Percentiles rank a stretch among this genome's conserved stretches.
phyloP scores from a whole-genome alignment of 2,888 invertebrate species.

The Zygothrica quintamaculata region DNA sequence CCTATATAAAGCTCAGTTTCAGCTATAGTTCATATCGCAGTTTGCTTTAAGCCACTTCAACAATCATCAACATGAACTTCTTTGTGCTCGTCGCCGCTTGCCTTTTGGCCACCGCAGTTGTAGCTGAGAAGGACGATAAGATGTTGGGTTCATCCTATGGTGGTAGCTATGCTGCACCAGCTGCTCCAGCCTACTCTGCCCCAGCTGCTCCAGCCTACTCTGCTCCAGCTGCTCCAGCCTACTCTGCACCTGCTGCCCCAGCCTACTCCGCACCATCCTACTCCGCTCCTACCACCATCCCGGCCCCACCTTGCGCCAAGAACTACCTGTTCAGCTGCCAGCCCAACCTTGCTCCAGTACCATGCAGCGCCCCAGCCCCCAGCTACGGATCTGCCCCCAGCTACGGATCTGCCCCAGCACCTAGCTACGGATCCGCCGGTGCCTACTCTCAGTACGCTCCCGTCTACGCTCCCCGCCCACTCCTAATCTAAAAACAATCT shows the following conservation, averaged over 20 bases:
- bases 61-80: conserved; percentile 59
- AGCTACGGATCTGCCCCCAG: conserved; percentile 67
- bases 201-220: conserved; percentile 49
- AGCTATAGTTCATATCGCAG: conserved; percentile 51
- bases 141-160: conserved; percentile 71
- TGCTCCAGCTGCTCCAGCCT: no score
- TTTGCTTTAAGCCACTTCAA: conserved; percentile 46
- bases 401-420: no score
- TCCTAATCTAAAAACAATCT: conserved; percentile 47
- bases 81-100: conserved; percentile 53
- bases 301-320: conserved; percentile 77
- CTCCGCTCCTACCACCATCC: conserved; percentile 80
- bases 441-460: conserved; percentile 80
- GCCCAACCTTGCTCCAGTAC: conserved; percentile 77
- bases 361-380: conserved; percentile 78
- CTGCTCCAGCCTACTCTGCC: conserved; percentile 49
- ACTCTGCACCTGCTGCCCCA: conserved; percentile 64
- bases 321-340: conserved; percentile 81
- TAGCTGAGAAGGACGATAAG: conserved; percentile 62
- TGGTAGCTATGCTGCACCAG: conserved; percentile 55
- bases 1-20: conserved; percentile 71
- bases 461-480: conserved; percentile 62
- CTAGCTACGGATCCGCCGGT: conserved; percentile 77
- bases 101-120: conserved; percentile 53
- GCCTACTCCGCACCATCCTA: conserved; percentile 75